Base-by-base conservation (phyloP, 2,888 invertebrate species). In the Zygothrica quintamaculata region DNA sequence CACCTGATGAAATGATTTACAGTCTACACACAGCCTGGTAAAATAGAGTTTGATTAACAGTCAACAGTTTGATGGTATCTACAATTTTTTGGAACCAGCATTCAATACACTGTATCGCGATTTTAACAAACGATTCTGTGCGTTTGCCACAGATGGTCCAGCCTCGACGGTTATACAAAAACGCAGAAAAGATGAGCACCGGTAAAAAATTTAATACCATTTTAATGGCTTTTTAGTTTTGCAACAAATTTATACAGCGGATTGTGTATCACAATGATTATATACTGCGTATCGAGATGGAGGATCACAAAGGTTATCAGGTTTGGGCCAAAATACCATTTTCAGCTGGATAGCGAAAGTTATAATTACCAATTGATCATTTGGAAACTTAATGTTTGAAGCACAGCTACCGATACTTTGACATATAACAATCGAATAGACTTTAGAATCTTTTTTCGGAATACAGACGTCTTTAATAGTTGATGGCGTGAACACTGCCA, bases 211-310 rank as follows among this genome's bases (percentile, higher is more conserved):
- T n/a, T n/a, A n/a, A n/a, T n/a, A n/a, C n/a, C n/a, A n/a, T n/a
- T 94, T 94, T 71, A 92, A 93, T 65, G 22, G 93, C 93, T 70
- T 94, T 93, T 77, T 94, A 93, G 93, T 91, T 93, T 67, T 93
- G 93, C 3, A 93, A 93, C 78, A 92, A 93, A 51, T 92, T 91
- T 57, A 91, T 93, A 40, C 91, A 93, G 71, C 88, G 90, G 48
- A 70, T 93, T 59, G 88, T 90, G 7, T 88, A 88, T 60, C 68
- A 79, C 26, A 89, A 91, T 26, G 90, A 92, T 67, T 86, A 92
- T 50, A 88, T 88, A 11, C 78, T 93, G 52, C 89, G 92, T 33
- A 90, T 93, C 8, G 92, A 93, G 65, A 71, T 93, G 5, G 91
- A 92, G 77, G 92, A 92, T 86, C 93, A 92, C 68, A 91, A 92